Percentiles rank a stretch among this genome's conserved stretches.
Conservation (phyloP, 2,113 vertebrate species). For the Pelmatolapia mariae region DNA sequence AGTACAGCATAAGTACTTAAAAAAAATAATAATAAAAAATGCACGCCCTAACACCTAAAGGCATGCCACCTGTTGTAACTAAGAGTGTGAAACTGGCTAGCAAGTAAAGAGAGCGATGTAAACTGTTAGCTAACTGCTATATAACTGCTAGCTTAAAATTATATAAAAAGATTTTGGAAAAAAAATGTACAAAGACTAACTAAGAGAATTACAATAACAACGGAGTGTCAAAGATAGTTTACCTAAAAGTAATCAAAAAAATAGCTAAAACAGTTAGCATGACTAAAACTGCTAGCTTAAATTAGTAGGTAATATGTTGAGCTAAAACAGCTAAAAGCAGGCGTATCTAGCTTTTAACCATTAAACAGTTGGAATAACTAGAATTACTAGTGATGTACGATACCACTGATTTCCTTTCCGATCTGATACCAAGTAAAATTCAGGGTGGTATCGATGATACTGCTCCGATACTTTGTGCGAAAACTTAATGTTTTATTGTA, state of each 20-base stretch:
- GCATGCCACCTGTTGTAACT: background rate
- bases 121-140: background rate
- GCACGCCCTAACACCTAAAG: background rate
- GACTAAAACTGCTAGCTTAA: background rate
- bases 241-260: background rate
- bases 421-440: background rate
- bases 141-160: background rate
- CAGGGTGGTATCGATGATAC: rapidly evolving
- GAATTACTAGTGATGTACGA: background rate
- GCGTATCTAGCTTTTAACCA: background rate
- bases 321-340: background rate
- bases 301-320: background rate
- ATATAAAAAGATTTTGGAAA: background rate
- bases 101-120: background rate
- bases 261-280: background rate
- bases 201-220: background rate
- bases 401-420: background rate
- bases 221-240: background rate
- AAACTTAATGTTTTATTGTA: background rate
- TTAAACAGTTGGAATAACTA: background rate
- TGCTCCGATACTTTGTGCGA: background rate
- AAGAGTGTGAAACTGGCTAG: background rate
- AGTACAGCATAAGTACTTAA: background rate
- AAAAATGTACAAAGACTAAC: background rate
- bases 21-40: background rate